A percentile compares a stretch with the other conserved stretches of the same genome.
phyloP scores from a whole-genome alignment of 2,797 vertebrate species.

The Falco rusticolus region DNA sequence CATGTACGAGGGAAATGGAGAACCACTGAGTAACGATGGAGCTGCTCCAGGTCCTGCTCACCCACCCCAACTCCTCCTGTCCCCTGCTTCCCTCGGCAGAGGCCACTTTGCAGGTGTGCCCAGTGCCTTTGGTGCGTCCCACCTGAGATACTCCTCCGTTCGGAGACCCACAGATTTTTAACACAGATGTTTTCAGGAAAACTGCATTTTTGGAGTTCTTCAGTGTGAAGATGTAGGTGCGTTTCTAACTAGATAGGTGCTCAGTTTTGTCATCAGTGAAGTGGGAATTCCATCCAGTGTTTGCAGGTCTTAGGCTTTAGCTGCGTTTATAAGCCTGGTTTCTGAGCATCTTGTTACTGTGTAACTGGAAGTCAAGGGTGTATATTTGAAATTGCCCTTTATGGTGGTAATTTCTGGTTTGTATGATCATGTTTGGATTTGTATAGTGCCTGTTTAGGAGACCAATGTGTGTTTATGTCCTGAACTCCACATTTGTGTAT shows the following conservation, averaged over 20 bases:
- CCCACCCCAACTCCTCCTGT: neutral
- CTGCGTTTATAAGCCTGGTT: neutral
- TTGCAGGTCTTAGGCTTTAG: neutral
- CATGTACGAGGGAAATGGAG: neutral
- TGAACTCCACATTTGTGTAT: neutral
- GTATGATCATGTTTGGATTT: neutral
- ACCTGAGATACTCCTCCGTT: fast-evolving
- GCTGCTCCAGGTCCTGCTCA: neutral
- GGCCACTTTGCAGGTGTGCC: too few relatives aligned
- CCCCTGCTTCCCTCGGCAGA: neutral
- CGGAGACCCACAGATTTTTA: neutral
- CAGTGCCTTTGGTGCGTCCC: neutral
- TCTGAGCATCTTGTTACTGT: neutral
- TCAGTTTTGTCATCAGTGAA: neutral
- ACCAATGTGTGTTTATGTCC: neutral
- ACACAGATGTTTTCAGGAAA: neutral
- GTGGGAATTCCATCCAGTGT: neutral
- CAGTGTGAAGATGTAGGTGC: neutral
- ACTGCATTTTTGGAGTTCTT: neutral
- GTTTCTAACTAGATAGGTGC: neutral
- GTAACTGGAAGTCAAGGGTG: neutral
- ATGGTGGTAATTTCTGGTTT: neutral
- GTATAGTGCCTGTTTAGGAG: neutral
- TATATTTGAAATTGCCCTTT: neutral
- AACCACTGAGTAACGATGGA: neutral